Percentiles rank a stretch among this genome's conserved stretches.
These are phyloP conservation scores for Onychomys arenicola DNA, from an alignment of 2,797 vertebrate genomes.

Conservation along the genomic window DNA sequence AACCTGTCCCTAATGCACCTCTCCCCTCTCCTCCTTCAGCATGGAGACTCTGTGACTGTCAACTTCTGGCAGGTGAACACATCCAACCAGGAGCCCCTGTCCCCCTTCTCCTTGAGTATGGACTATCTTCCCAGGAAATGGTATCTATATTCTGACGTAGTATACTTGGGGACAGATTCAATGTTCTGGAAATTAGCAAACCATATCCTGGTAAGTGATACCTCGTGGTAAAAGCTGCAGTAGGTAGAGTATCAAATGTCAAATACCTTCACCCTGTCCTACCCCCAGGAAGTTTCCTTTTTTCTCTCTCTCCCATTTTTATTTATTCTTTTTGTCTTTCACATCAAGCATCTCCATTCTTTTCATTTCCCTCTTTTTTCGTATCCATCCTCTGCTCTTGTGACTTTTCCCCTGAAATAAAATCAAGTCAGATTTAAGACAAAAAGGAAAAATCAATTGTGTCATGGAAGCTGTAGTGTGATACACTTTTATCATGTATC, in stretches of 20 bases:
- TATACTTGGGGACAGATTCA: not conserved
- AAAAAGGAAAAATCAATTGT: not conserved
- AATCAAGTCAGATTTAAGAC: not conserved
- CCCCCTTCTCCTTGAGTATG: rapidly evolving
- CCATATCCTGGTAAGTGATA: not conserved
- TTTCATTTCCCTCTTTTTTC: not conserved
- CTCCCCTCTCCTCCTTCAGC: not conserved
- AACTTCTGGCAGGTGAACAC: not conserved
- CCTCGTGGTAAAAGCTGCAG: rapidly evolving
- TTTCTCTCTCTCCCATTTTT: not conserved
- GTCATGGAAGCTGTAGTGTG: not conserved
- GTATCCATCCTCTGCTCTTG: not conserved
- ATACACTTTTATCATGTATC: not conserved
- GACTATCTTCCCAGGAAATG: not conserved
- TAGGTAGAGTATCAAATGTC: not conserved
- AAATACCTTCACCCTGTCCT: not conserved
- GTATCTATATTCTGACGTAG: not conserved
- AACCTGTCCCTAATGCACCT: not conserved
- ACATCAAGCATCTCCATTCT: not conserved
- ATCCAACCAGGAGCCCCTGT: rapidly evolving
- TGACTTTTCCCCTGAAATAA: not conserved
- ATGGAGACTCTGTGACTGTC: rapidly evolving
- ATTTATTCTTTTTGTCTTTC: not conserved
- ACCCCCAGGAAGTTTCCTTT: not conserved
- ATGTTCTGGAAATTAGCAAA: not conserved